Evolutionary conservation across 2,113 vertebrate genomes (phyloP).

Genomic region (Stomatorhinus ivindoensis): DNA sequence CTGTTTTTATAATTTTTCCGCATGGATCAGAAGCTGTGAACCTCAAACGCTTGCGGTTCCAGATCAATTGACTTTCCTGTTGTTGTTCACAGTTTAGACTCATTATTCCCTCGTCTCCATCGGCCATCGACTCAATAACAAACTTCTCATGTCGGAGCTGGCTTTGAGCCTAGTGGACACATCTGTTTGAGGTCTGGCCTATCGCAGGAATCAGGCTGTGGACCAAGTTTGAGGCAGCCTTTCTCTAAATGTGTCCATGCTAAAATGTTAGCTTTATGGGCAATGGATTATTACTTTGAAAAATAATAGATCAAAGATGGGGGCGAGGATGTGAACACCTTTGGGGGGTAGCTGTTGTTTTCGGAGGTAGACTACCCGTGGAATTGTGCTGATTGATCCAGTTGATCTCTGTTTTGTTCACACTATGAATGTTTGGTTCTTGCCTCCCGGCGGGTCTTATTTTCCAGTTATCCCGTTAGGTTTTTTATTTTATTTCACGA

Average conservation of each 20-base stretch:
- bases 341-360: background rate
- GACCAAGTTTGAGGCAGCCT: background rate
- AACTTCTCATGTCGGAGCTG: background rate
- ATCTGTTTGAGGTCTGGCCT: background rate
- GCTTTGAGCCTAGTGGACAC: background rate
- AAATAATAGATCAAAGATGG: background rate
- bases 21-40: background rate
- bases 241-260: background rate
- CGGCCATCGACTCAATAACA: background rate
- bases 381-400: background rate
- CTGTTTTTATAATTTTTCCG: background rate
- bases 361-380: background rate
- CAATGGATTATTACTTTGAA: background rate
- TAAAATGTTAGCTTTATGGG: background rate
- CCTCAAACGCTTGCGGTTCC: background rate
- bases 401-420: background rate
- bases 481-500: background rate
- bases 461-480: background rate
- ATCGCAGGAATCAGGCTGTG: background rate
- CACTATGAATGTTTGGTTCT: background rate
- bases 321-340: background rate
- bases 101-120: background rate
- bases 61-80: background rate
- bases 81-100: conserved; percentile 4
- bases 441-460: background rate